phyloP scores from a whole-genome alignment of 1,140 invertebrate species.

The Cotesia glomerata region DNA sequence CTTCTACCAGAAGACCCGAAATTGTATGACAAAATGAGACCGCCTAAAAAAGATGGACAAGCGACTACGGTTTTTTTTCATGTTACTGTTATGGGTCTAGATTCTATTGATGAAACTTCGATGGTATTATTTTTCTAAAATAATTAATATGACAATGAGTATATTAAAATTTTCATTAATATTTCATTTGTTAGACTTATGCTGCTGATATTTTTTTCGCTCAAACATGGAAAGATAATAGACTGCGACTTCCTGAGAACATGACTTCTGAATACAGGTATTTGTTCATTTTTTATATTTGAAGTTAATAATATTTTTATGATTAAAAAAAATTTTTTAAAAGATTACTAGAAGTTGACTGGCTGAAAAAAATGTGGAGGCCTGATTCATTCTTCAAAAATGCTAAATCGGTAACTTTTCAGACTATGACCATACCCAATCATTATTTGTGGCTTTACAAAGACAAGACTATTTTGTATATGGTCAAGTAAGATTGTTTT shows the following conservation, averaged over 20 bases:
- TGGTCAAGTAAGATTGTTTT: slow-evolving; percentile 73
- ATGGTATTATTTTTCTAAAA: slow-evolving; percentile 71
- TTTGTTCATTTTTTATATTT: background rate
- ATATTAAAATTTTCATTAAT: slow-evolving; percentile 4
- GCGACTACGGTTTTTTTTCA: slow-evolving; percentile 88
- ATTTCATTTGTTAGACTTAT: slow-evolving; percentile 70
- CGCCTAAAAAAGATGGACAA: slow-evolving; percentile 85
- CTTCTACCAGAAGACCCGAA: slow-evolving; percentile 84
- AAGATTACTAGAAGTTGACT: slow-evolving; percentile 83
- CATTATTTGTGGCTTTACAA: slow-evolving; percentile 90
- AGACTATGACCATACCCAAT: slow-evolving; percentile 93
- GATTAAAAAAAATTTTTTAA: background rate
- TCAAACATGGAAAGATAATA: slow-evolving; percentile 89
- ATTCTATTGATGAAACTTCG: slow-evolving; percentile 90
- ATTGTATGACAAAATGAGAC: slow-evolving; percentile 88
- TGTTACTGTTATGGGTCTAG: slow-evolving; percentile 90
- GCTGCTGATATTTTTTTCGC: slow-evolving; percentile 91
- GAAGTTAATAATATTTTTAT: background rate
- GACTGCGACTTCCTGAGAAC: slow-evolving; percentile 85
- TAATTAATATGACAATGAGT: background rate
- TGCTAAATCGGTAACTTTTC: slow-evolving; percentile 90
- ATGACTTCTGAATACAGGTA: slow-evolving; percentile 89
- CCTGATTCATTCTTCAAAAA: slow-evolving; percentile 90
- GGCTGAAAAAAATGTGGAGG: slow-evolving; percentile 90
- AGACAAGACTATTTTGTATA: slow-evolving; percentile 86